A percentile compares a stretch with the other conserved stretches of the same genome.
phyloP scores from a whole-genome alignment of 2,113 vertebrate species.

The Balaenoptera acutorostrata region DNA sequence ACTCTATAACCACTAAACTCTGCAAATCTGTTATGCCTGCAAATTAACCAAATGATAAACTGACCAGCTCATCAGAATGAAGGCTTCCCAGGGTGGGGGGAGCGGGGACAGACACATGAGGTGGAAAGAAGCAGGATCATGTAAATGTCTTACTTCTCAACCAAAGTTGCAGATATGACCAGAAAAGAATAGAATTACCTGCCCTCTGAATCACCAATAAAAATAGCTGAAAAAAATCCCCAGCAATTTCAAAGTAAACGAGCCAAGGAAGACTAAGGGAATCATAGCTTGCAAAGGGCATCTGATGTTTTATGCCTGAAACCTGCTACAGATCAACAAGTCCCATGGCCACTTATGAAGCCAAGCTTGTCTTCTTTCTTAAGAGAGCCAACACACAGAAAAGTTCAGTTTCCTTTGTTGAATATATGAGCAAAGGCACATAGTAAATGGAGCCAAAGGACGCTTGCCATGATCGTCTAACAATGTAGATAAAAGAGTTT shows the following conservation, averaged over 20 bases:
- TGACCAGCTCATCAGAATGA: not conserved
- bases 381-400: not conserved
- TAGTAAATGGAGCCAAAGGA: not conserved
- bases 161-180: not conserved
- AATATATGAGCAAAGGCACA: not conserved
- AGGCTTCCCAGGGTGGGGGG: fast-evolving
- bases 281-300: not conserved
- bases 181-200: not conserved
- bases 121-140: not conserved
- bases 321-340: not conserved
- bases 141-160: not conserved
- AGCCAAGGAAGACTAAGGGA: not conserved
- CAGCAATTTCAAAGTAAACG: not conserved
- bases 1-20: not conserved
- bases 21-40: not conserved
- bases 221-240: not conserved
- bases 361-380: not conserved
- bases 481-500: not conserved
- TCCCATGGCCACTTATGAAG: not conserved
- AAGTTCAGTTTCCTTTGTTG: not conserved
- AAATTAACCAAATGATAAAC: not conserved
- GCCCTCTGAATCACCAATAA: not conserved
- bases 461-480: not conserved
- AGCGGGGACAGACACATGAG: fast-evolving
- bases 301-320: not conserved